Evolutionary conservation across 2,113 vertebrate species (phyloP), one percentile per base, ranked within the genome.

Genomic region (Melospiza melodia): DNA sequence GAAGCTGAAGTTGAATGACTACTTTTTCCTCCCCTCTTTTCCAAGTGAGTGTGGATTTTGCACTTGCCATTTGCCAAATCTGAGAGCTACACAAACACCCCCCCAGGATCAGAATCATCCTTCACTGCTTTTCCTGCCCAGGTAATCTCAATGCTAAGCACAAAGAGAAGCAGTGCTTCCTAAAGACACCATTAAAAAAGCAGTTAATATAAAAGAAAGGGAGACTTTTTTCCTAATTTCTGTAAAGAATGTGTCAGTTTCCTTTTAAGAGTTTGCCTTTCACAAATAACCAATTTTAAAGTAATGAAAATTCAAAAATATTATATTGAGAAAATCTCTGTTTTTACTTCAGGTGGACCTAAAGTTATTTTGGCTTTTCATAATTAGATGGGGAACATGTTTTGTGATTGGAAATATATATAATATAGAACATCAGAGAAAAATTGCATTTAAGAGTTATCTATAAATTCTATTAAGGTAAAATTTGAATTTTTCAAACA

Each of bases 171-270:
- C 17, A 79, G 25, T 46, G 33, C 14, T 86, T 76, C 49, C 48
- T 55, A 63, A 75, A 75, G 12, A 21, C 25, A 65, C 4, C 1
- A 6, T 72, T 12, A 44, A 79, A 28, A 7, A 0, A 0, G 1
- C 8, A 25, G 17, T 11, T 44, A 44, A 48, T 46, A 41, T 6
- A 31, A 51, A 81, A 78, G 11, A 77, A 19, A 68, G 11, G 2
- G 15, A 37, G 19, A 41, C 1, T 18, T 52, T 65, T 69, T 31
- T 20, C 10, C 28, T 35, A 2, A 28, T 84, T 59, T 89, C 10
- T 52, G 13, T 43, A 52, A 59, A 51, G 39, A 41, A 77, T 43
- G 4, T 17, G 15, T 19, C 44, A 1, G 7, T 62, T 84, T 80
- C 33, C 33, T 65, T 68, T 65, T 33, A 51, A 61, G 20, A 84